Evolutionary conservation across 1,140 invertebrate genomes (phyloP).

Genomic region (Lepeophtheirus salmonis): DNA sequence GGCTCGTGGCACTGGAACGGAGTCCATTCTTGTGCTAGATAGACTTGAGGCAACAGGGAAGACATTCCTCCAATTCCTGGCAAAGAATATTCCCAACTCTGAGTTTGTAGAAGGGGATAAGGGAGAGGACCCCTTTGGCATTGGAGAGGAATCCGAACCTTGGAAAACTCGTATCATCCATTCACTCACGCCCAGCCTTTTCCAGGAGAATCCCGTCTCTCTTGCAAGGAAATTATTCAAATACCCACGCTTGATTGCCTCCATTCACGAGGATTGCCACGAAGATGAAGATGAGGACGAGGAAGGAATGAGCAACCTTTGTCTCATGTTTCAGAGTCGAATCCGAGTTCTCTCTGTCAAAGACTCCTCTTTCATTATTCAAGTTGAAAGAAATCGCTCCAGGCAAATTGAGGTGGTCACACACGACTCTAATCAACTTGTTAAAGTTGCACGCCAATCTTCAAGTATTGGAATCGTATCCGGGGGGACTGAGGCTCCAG

Average conservation of each 20-base stretch:
- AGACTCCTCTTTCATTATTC: not conserved
- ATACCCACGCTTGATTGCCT: not conserved
- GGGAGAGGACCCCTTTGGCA: not conserved
- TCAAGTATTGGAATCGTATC: too few relatives aligned
- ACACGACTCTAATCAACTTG: not conserved
- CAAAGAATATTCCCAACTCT: not conserved
- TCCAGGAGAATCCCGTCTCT: not conserved
- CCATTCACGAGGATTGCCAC: not conserved
- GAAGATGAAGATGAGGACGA: not conserved
- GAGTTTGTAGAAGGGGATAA: not conserved
- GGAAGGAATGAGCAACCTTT: not conserved
- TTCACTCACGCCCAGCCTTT: not conserved
- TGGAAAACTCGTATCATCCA: not conserved
- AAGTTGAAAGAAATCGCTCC: not conserved
- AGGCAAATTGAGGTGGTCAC: not conserved
- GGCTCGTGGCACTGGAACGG: not conserved
- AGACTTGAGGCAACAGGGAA: not conserved
- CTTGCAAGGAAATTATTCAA: not conserved
- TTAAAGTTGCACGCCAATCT: not conserved
- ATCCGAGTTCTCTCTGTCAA: not conserved
- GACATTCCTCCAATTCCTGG: not conserved
- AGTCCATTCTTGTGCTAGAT: not conserved
- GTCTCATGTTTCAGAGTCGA: not conserved
- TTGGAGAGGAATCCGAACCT: too few relatives aligned
- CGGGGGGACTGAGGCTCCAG: not conserved